Evolutionary conservation across 2,113 vertebrate species (phyloP).

Genomic region (Leiothrix lutea): DNA sequence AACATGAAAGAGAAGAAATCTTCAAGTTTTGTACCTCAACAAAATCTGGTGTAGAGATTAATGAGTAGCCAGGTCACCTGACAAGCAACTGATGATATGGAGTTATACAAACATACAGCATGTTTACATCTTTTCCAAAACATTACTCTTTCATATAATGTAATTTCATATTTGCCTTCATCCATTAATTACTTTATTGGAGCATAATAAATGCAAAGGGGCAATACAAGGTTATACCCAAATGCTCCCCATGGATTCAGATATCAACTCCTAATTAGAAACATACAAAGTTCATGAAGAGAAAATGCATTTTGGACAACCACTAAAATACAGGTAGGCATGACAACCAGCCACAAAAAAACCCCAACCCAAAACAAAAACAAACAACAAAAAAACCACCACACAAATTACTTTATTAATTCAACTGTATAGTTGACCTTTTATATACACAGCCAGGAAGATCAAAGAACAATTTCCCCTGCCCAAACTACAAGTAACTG

Average conservation of each 20-base stretch:
- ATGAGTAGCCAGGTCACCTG: neutral
- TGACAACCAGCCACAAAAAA: neutral
- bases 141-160: neutral
- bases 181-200: neutral
- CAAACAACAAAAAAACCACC: neutral
- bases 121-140: neutral
- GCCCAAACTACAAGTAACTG: neutral
- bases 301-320: neutral
- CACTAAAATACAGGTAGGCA: neutral
- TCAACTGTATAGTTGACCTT: neutral
- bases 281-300: neutral
- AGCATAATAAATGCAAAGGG: neutral
- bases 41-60: neutral
- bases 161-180: neutral
- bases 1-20: neutral
- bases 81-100: neutral
- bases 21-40: neutral
- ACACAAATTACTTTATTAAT: neutral
- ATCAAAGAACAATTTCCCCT: neutral
- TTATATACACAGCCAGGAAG: neutral
- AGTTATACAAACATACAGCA: rapidly evolving
- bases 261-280: neutral
- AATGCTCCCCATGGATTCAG: neutral
- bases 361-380: neutral
- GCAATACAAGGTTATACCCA: neutral